A percentile compares a stretch with the other conserved stretches of the same genome.
Conservation (phyloP, 2,888 invertebrate genomes). For the Eristalis arbustorum region DNA sequence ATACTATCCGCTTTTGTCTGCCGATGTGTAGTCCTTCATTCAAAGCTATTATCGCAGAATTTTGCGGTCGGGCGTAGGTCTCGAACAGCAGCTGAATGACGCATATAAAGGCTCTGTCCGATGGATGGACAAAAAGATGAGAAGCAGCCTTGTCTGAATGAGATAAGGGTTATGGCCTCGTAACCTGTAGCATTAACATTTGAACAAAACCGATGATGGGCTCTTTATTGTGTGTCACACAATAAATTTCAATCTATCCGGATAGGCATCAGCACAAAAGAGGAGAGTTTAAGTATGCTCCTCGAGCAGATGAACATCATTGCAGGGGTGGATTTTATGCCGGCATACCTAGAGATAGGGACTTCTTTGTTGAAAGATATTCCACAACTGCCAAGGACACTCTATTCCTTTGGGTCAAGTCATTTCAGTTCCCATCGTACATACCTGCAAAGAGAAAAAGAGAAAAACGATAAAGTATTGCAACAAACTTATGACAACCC, state of each 20-base stretch:
- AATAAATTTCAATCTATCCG: background rate
- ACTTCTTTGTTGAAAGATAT: background rate
- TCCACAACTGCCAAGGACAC: background rate
- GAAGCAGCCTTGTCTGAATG: background rate
- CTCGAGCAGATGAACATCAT: too few relatives aligned
- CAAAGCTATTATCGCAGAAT: conserved; percentile 14
- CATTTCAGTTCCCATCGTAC: background rate
- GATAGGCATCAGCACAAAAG: background rate
- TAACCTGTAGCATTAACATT: background rate
- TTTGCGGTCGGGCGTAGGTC: background rate
- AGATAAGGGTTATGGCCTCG: background rate
- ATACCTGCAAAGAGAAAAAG: conserved; percentile 43
- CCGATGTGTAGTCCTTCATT: conserved; percentile 11
- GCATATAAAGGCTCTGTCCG: background rate
- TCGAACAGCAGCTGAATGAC: background rate
- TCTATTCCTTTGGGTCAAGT: background rate
- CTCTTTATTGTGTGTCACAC: background rate
- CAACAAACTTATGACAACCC: background rate
- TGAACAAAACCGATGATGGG: background rate
- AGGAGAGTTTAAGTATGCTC: background rate
- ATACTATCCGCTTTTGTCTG: conserved; percentile 19
- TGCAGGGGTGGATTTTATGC: too few relatives aligned
- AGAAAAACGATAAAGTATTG: conserved; percentile 4
- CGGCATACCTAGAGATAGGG: too few relatives aligned
- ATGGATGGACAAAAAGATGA: background rate